Evolutionary conservation across 2,113 vertebrate genomes (phyloP), one percentile per base, ranked within the genome.

Genomic region (Furnarius figulus): DNA sequence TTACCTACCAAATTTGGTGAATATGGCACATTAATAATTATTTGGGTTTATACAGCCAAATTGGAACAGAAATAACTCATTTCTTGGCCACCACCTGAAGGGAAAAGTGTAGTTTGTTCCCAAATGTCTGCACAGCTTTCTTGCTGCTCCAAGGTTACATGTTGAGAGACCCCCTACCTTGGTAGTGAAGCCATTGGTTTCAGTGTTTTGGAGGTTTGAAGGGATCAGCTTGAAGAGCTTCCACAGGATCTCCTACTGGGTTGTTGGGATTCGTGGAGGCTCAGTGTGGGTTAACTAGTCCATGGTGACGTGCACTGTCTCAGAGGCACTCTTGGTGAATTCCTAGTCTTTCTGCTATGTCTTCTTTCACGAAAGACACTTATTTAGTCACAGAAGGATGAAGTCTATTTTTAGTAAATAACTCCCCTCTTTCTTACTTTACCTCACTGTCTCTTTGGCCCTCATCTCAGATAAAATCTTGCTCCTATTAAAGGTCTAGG

Each of bases 361-460:
- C 59, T 83, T 56, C 5, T 71, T 59, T 74, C 39, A 23, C 3
- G 2, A 11, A 47, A 80, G n/a, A 23, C 46, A 19, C 50, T 71
- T 94, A 55, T 76, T 87, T 94, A 73, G 65, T 77, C 63, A 55
- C 56, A 80, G 75, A 46, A 70, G 75, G 72, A 39, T 83, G n/a
- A 88, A 89, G 28, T 55, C 85, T 77, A 46, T 47, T 90, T 87
- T 74, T 71, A 89, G 44, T 67, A 74, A 96, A 75, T 89, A 78
- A 74, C 76, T 90, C 85, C 39, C 22, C 18, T 73, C 30, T 84
- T 86, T 78, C 24, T 62, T 81, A 47, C 2, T 3, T 3, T 50
- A n/a, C 39, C 39, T 72, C 30, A 8, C 17, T 62, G 2, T 62
- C 33, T 76, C 55, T 87, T 86, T 67, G 27, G 25, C 53, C 67